Evolutionary conservation across 2,797 vertebrate genomes (phyloP).

Genomic region (Psittacula echo): DNA sequence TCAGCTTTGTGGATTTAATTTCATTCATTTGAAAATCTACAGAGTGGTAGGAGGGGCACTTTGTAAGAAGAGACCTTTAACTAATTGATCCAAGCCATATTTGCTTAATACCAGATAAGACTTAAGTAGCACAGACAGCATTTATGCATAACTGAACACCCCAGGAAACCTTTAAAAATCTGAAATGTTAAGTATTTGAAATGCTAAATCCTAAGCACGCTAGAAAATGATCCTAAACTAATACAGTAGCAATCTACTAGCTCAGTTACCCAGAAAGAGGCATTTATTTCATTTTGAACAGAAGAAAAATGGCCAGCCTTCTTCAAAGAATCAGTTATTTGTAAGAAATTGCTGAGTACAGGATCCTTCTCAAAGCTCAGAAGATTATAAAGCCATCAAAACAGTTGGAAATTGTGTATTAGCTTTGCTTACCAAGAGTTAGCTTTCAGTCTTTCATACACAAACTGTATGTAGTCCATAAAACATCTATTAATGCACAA

Average conservation of each 20-base stretch:
- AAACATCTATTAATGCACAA: neutral
- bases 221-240: neutral
- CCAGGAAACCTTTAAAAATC: neutral
- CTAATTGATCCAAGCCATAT: conserved; percentile 21
- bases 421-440: neutral
- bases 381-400: neutral
- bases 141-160: conserved; percentile 15
- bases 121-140: neutral
- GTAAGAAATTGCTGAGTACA: neutral
- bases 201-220: neutral
- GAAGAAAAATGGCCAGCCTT: neutral
- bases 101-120: conserved; percentile 65
- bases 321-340: neutral
- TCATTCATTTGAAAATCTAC: conserved; percentile 42
- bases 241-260: neutral
- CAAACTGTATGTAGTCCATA: neutral
- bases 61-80: neutral
- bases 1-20: conserved; percentile 8
- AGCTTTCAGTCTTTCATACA: neutral
- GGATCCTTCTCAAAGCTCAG: neutral
- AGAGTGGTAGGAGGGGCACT: conserved; percentile 39
- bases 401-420: neutral
- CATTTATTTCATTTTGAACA: neutral
- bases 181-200: conserved; percentile 1
- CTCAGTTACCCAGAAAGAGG: neutral